These are phyloP conservation scores for Argyra leucocephala DNA, from an alignment of 2,888 invertebrate species.

Conservation along the genomic window DNA sequence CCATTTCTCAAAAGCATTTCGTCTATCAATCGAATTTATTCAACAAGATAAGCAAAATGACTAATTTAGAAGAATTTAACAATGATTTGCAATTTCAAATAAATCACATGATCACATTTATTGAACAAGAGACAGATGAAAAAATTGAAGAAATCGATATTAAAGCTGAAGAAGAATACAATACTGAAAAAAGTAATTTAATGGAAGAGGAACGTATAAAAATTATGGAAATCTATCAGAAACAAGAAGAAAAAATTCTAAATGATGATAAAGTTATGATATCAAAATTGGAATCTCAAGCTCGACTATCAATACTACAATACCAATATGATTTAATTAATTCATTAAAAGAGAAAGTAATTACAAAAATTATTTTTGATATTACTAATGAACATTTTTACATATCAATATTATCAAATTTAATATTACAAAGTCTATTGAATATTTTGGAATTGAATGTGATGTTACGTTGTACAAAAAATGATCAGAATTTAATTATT, in stretches of 20 bases:
- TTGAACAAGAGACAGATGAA: constrained; percentile 99
- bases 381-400: constrained; percentile 60
- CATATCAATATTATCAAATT: constrained; percentile 66
- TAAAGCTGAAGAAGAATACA: constrained; percentile 99
- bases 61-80: too few species aligned
- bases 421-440: constrained; percentile 76
- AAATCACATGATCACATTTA: constrained; percentile 99
- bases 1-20: too few species aligned
- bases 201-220: constrained; percentile 97
- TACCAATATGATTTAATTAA: constrained; percentile 91
- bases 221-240: constrained; percentile 98
- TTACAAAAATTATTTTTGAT: constrained; percentile 70
- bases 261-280: constrained; percentile 99
- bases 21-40: too few species aligned
- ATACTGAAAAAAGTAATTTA: constrained; percentile 96
- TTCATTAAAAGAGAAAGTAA: constrained; percentile 84
- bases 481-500: constrained; percentile 66
- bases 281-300: constrained; percentile 97
- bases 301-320: constrained; percentile 82
- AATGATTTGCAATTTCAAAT: constrained; percentile 99
- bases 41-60: too few species aligned
- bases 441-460: constrained; percentile 83
- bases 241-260: constrained; percentile 98
- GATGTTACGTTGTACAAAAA: constrained; percentile 67
- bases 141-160: constrained; percentile 99